These are phyloP conservation scores for Etheostoma spectabile DNA, from an alignment of 2,113 vertebrate species.

Conservation along the genomic window DNA sequence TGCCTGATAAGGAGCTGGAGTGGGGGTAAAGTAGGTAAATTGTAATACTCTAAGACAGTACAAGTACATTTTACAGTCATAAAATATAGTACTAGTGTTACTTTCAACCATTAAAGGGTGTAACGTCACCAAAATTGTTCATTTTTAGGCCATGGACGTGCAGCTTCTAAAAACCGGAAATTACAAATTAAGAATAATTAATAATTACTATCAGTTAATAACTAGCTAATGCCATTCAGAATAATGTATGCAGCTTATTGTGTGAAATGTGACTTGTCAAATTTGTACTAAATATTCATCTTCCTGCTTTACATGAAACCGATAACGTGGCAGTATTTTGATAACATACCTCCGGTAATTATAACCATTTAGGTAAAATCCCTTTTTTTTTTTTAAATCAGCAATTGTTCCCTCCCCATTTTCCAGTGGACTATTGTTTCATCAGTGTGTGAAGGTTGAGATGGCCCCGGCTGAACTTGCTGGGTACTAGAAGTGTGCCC, in stretches of 20 bases:
- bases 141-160: neutral
- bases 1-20: neutral
- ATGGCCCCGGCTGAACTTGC: too few relatives aligned
- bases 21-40: neutral
- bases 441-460: neutral
- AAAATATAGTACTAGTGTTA: neutral
- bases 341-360: neutral
- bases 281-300: neutral
- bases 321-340: neutral
- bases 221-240: neutral
- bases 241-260: neutral
- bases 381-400: neutral
- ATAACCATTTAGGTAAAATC: neutral
- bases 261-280: neutral
- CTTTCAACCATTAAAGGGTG: neutral
- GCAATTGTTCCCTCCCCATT: neutral
- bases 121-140: too few relatives aligned
- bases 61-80: neutral
- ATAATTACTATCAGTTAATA: too few relatives aligned
- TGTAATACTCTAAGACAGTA: neutral
- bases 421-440: neutral
- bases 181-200: too few relatives aligned
- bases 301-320: neutral
- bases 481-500: neutral
- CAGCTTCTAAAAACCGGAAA: neutral